Evolutionary conservation across 2,888 invertebrate genomes (phyloP).

Genomic region (Stictocephala bisonia): DNA sequence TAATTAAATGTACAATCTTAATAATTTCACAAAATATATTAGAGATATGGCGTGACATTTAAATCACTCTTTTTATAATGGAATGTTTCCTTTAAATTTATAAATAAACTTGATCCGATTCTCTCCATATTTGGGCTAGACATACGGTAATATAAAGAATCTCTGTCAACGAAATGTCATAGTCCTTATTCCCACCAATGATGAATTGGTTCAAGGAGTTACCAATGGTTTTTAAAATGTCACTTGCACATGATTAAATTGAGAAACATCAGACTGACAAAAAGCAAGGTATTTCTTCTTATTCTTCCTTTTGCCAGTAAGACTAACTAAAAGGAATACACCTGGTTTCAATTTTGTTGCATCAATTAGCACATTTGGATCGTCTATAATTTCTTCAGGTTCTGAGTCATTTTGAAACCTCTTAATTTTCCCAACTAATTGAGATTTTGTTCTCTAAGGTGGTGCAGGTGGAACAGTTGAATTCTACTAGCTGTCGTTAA

Average conservation of each 20-base stretch:
- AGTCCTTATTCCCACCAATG: conserved; percentile 6
- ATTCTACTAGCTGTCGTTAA: too few relatives aligned
- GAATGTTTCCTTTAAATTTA: too few relatives aligned
- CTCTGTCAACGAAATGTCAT: background rate
- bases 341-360: conserved; percentile 2
- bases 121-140: conserved; percentile 1
- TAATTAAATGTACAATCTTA: too few relatives aligned
- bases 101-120: too few relatives aligned
- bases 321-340: background rate
- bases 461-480: too few relatives aligned
- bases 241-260: background rate
- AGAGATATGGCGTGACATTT: too few relatives aligned
- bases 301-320: background rate
- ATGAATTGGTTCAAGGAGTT: background rate
- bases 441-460: too few relatives aligned
- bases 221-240: conserved; percentile 1
- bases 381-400: background rate
- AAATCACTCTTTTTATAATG: too few relatives aligned
- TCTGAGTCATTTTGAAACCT: conserved; percentile 10
- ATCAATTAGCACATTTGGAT: background rate
- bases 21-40: too few relatives aligned
- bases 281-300: conserved; percentile 5
- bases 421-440: too few relatives aligned
- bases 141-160: background rate
- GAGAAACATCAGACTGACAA: background rate